These are phyloP conservation scores for Chinchilla lanigera DNA, from an alignment of 2,113 vertebrate genomes.

Conservation along the genomic window DNA sequence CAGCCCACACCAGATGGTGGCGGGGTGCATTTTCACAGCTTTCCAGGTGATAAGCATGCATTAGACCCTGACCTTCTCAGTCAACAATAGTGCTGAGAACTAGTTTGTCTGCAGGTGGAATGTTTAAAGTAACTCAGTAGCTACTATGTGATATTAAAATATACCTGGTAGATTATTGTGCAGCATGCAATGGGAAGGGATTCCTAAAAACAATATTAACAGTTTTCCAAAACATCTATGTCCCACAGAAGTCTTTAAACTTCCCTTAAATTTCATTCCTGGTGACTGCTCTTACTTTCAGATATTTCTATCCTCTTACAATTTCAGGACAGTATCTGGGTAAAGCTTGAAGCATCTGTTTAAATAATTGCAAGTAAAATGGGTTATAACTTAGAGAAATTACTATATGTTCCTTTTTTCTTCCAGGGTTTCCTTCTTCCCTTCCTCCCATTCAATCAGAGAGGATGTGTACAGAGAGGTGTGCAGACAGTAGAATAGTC, in stretches of 20 bases:
- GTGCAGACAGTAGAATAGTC: neutral
- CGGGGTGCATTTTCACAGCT: neutral
- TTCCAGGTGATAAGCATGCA: neutral
- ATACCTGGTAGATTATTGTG: neutral
- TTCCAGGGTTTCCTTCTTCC: neutral
- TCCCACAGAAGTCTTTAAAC: neutral
- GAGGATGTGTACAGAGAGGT: neutral
- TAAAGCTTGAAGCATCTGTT: neutral
- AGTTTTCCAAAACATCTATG: neutral
- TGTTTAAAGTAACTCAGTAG: neutral
- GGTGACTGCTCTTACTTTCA: neutral
- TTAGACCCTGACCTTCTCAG: neutral
- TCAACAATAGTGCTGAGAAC: neutral
- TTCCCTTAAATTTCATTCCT: slow-evolving; percentile 18
- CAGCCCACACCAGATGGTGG: neutral
- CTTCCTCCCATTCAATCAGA: neutral
- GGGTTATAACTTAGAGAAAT: neutral
- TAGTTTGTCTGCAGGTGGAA: neutral
- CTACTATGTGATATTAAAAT: neutral
- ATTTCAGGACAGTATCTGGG: neutral
- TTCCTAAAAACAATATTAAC: slow-evolving; percentile 1
- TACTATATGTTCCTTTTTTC: neutral
- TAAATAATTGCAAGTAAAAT: neutral
- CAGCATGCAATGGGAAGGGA: neutral
- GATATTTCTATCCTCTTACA: slow-evolving; percentile 28